These are phyloP conservation scores for Gnathonemus longibarbis DNA, from an alignment of 2,113 vertebrate genomes.

Conservation along the genomic window DNA sequence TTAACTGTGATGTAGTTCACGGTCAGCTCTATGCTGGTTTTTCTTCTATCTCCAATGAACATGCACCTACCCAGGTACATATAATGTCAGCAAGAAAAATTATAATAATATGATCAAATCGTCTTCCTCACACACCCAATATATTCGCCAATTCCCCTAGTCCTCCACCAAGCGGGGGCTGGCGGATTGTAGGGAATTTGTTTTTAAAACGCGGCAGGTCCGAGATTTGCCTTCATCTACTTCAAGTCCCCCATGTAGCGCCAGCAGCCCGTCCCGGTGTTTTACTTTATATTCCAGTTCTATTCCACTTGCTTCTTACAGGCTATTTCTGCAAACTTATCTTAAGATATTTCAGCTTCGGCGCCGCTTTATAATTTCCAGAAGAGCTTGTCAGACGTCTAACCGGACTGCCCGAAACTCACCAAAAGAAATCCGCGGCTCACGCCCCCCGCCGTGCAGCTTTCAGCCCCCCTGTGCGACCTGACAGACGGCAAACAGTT, in stretches of 20 bases:
- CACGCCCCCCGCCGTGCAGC: not conserved
- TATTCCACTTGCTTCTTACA: not conserved
- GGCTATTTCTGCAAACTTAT: not conserved
- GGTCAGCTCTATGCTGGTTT: not conserved
- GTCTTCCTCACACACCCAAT: not conserved
- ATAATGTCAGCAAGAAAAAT: not conserved
- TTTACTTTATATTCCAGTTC: not conserved
- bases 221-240: not conserved
- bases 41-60: not conserved
- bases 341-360: not conserved
- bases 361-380: not conserved
- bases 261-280: not conserved
- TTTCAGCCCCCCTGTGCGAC: not conserved
- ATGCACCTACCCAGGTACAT: not conserved
- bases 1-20: not conserved
- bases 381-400: not conserved
- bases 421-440: not conserved
- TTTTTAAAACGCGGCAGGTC: not conserved
- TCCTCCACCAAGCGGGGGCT: not conserved
- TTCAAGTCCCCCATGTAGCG: conserved; percentile 7
- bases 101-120: not conserved
- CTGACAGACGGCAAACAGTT: not conserved
- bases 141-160: not conserved
- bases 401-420: not conserved
- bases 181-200: not conserved